Evolutionary conservation across 2,888 invertebrate species (phyloP), one percentile per base, ranked within the genome.

Genomic region (Cosmia pyralina): DNA sequence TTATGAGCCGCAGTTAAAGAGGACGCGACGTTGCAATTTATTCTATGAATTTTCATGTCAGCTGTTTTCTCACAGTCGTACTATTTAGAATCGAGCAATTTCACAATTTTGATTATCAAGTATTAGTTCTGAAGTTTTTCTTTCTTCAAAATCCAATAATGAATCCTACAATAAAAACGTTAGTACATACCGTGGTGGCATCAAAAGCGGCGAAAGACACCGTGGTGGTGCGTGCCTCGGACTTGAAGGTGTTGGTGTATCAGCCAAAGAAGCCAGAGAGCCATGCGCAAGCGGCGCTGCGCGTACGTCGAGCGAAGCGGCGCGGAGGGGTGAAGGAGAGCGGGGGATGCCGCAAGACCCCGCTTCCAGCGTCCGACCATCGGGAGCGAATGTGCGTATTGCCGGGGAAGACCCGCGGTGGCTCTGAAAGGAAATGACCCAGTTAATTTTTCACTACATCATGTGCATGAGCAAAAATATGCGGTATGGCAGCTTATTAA

Each of bases 331-430:
- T 38, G 98, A 98, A 0, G 98, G 98, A 0, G 98, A 98, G 70
- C 98, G 94, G 0, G 97, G 96, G 95, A 97, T 46, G 95, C 97
- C 84, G 95, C 97, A 89, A 95, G 93, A 85, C 77, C 95, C 94
- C 69, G 95, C 96, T 79, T 96, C 96, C 2, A 96, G 90, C 3
- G 97, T 97, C 28, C 98, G 97, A 0, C 98, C 98, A 89, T 98
- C 98, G 0, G 98, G 98, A 34, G 98, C 98, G 88, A 98, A 98
- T 0, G 98, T 98, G 81, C 98, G 97, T 84, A 98, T 98, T 84
- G 98, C 98, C 0, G 98, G 98, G 0, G 98, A 98, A 0, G 98
- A 98, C 11, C 98, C 98, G 57, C 98, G 97, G 89, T 98, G 98
- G 84, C 97, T 97, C 97, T 97, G 93, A 17, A 52, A 48, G 0